These are phyloP conservation scores for Heliothis virescens DNA, from an alignment of 1,140 invertebrate genomes.

Conservation along the genomic window DNA sequence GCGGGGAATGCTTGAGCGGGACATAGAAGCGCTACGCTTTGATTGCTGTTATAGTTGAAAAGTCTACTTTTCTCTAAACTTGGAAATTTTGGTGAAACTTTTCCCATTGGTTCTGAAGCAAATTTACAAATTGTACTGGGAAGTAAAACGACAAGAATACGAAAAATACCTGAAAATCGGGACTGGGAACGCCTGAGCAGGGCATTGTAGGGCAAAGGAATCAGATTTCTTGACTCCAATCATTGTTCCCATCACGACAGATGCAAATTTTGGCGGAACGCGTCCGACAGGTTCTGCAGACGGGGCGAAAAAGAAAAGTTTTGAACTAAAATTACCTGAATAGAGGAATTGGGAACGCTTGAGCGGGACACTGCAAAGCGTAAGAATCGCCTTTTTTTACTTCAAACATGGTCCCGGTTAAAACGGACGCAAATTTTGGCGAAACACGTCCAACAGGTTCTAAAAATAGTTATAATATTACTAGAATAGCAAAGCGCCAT, in stretches of 20 bases:
- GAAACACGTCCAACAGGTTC: slow-evolving; percentile 87
- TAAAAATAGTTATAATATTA: slow-evolving; percentile 71
- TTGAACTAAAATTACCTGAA: slow-evolving; percentile 86
- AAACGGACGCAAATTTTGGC: slow-evolving; percentile 86
- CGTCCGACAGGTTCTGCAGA: slow-evolving; percentile 90
- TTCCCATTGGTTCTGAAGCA: slow-evolving; percentile 86
- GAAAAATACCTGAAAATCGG: slow-evolving; percentile 89
- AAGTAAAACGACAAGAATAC: slow-evolving; percentile 25
- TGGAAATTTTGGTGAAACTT: slow-evolving; percentile 89
- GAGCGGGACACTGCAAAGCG: slow-evolving; percentile 90
- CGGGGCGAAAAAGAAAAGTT: slow-evolving; percentile 62
- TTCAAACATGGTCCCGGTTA: slow-evolving; percentile 90
- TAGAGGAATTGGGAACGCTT: slow-evolving; percentile 90
- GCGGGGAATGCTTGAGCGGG: slow-evolving; percentile 89
- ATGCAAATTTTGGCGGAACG: slow-evolving; percentile 89
- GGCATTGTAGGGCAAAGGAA: slow-evolving; percentile 88
- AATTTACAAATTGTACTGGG: slow-evolving; percentile 50
- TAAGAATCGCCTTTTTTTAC: slow-evolving; percentile 85
- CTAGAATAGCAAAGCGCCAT: slow-evolving; percentile 63
- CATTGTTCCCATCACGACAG: slow-evolving; percentile 85
- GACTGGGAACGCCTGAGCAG: slow-evolving; percentile 90
- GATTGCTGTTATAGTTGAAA: slow-evolving; percentile 82
- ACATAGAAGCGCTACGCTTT: slow-evolving; percentile 78
- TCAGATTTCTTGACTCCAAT: slow-evolving; percentile 78
- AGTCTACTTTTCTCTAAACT: slow-evolving; percentile 88